Evolutionary conservation across 2,113 vertebrate genomes (phyloP).

Genomic region (Caloenas nicobarica): DNA sequence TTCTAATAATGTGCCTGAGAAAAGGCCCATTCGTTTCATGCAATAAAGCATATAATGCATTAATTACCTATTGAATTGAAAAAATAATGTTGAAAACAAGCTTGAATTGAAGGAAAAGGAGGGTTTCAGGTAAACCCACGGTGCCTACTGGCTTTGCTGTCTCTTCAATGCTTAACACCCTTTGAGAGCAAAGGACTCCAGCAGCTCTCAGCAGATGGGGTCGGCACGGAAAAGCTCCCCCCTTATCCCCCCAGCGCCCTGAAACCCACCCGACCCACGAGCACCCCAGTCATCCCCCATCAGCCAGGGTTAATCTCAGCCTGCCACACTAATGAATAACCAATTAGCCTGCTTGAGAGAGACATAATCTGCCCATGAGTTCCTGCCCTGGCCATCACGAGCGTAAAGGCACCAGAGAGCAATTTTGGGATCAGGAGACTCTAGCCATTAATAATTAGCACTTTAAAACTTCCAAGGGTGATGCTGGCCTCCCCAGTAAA

Average conservation of each 20-base stretch:
- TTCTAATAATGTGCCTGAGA: not conserved
- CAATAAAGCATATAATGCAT: not conserved
- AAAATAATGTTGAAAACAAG: not conserved
- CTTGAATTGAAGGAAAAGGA: not conserved
- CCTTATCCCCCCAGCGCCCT: not conserved
- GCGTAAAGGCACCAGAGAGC: not conserved
- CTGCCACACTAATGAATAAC: not conserved
- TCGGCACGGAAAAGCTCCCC: not conserved
- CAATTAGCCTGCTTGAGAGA: not conserved
- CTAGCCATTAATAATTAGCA: constrained; percentile 6
- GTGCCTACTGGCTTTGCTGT: not conserved
- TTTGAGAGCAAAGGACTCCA: not conserved
- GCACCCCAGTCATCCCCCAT: not conserved
- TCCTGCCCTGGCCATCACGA: not conserved
- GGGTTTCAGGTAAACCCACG: not conserved
- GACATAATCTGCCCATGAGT: no score
- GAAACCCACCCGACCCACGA: not conserved
- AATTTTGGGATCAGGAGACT: not conserved
- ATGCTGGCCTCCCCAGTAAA: not conserved
- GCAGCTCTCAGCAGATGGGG: not conserved
- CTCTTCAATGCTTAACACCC: not conserved
- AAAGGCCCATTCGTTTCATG: not conserved
- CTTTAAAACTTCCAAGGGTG: not conserved
- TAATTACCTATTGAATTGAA: not conserved
- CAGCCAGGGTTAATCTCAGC: not conserved